phyloP scores from a whole-genome alignment of 2,797 vertebrate genomes.

The Babyrousa celebensis region DNA sequence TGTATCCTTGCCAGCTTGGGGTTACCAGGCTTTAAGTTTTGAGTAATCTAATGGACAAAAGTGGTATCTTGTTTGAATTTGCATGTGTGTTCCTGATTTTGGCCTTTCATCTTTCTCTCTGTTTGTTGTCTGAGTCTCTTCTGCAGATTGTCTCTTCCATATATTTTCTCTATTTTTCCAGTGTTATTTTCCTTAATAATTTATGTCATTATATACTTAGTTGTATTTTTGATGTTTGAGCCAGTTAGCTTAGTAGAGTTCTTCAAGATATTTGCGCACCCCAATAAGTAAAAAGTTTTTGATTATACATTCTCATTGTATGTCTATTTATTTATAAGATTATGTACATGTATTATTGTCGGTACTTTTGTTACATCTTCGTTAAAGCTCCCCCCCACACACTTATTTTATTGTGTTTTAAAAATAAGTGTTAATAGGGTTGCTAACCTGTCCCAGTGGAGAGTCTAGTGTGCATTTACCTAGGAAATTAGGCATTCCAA shows the following conservation, averaged over 20 bases:
- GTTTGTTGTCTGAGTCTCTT: neutral
- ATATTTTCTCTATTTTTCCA: neutral
- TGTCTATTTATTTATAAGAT: slow-evolving; percentile 33
- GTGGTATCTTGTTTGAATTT: neutral
- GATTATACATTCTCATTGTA: neutral
- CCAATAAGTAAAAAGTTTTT: neutral
- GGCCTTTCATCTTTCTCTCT: neutral
- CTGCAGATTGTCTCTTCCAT: neutral
- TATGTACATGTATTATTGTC: neutral
- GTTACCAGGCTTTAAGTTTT: neutral
- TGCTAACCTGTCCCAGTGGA: neutral
- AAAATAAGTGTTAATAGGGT: neutral
- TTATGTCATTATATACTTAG: neutral
- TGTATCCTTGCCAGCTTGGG: neutral
- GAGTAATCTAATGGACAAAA: neutral
- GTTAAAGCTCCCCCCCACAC: slow-evolving; percentile 1
- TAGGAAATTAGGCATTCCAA: neutral
- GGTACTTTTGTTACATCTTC: neutral
- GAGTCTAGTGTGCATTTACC: neutral
- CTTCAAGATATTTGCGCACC: neutral
- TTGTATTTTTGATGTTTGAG: slow-evolving; percentile 41
- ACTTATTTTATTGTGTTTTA: neutral
- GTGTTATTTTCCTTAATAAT: neutral
- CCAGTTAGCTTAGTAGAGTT: neutral
- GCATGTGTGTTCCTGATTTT: neutral